Evolutionary conservation across 23 tunicate genomes (phyloP).

Genomic region (Styela clava): DNA sequence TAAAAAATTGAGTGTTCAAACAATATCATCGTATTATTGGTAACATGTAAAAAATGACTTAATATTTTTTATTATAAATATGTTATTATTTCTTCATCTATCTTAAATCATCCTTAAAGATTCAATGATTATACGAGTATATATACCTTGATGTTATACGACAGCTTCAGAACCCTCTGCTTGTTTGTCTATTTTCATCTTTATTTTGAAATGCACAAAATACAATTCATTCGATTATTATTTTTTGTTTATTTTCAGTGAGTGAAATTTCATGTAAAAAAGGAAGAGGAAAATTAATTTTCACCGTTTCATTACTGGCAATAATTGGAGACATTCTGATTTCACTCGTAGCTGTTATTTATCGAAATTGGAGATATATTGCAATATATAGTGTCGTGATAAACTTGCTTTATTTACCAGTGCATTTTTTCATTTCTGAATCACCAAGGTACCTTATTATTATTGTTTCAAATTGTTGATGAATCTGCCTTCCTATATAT

Average conservation of each 20-base stretch:
- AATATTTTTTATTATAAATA: no score
- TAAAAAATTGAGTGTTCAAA: no score
- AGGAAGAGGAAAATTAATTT: constrained; percentile 10
- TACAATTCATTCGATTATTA: not conserved
- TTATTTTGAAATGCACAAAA: not conserved
- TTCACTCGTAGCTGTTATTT: constrained; percentile 30
- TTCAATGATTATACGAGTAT: no score
- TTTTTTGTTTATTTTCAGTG: constrained; percentile 5
- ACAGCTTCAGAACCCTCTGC: no score
- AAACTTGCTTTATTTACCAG: constrained; percentile 10
- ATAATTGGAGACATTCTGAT: constrained; percentile 22
- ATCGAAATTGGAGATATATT: constrained; percentile 42
- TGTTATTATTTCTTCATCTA: no score
- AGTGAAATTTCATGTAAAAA: constrained; percentile 43
- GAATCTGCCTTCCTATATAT: no score
- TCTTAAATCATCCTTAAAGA: no score
- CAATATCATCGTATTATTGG: no score
- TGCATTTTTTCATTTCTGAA: constrained; percentile 41
- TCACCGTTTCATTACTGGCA: not conserved
- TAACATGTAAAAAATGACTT: no score
- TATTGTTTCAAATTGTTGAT: no score
- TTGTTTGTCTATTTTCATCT: no score
- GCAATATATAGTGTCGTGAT: constrained; percentile 3
- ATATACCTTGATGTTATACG: no score
- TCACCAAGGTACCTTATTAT: constrained; percentile 43